Percentiles rank a stretch among this genome's conserved stretches.
phyloP scores from a whole-genome alignment of 2,113 vertebrate genomes.

The Charadrius vociferus region DNA sequence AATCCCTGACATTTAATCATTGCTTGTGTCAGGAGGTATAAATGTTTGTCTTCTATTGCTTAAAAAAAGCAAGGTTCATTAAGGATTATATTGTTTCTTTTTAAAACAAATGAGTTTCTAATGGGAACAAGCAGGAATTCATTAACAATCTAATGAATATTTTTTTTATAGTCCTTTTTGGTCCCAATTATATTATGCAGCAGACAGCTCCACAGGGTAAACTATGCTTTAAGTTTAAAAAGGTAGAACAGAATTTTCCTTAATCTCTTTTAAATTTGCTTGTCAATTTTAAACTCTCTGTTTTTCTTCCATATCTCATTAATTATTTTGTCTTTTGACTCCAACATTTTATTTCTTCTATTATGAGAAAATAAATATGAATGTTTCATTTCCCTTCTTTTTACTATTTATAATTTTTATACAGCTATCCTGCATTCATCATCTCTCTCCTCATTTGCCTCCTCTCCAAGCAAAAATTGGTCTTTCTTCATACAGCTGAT shows the following conservation, averaged over 20 bases:
- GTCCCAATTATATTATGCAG: background rate
- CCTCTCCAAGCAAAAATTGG: background rate
- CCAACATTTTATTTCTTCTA: background rate
- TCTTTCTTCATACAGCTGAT: background rate
- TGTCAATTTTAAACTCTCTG: background rate
- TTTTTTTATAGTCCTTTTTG: background rate
- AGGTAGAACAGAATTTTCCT: constrained; percentile 6
- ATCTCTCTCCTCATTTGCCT: background rate
- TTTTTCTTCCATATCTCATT: background rate
- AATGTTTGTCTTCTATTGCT: constrained; percentile 23
- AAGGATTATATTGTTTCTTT: constrained; percentile 5
- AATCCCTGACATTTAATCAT: constrained; percentile 33
- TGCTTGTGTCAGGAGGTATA: constrained; percentile 17
- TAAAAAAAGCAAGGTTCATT: constrained; percentile 24
- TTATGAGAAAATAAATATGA: background rate
- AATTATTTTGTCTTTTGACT: background rate
- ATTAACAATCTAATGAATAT: constrained; percentile 31
- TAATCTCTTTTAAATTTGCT: background rate
- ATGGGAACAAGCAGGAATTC: constrained; percentile 27
- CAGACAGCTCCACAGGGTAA: background rate
- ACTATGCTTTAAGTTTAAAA: background rate
- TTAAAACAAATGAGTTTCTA: constrained; percentile 31
- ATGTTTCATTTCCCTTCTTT: background rate
- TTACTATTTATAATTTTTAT: background rate
- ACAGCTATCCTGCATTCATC: background rate